A percentile compares a stretch with the other conserved stretches of the same genome.
Evolutionary conservation across 2,113 vertebrate species (phyloP).

Genomic region (Vidua macroura): DNA sequence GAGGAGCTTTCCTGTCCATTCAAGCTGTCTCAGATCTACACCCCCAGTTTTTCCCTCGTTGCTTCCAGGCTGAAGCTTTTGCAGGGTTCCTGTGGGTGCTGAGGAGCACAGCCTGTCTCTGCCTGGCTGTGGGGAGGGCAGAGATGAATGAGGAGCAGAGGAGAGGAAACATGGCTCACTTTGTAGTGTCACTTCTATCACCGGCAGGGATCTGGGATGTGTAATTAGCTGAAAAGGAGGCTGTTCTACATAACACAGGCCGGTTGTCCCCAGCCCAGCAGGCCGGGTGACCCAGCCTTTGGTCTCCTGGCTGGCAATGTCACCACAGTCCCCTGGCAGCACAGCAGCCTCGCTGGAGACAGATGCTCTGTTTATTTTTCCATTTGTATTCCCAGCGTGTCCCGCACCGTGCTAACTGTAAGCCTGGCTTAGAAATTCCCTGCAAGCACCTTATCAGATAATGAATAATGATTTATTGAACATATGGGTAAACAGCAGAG

Average conservation of each 20-base stretch:
- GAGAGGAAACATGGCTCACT: background rate
- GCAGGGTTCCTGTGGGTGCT: background rate
- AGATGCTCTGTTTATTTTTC: slow-evolving; percentile 42
- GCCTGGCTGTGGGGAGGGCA: background rate
- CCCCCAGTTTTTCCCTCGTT: background rate
- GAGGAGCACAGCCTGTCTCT: background rate
- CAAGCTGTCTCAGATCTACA: background rate
- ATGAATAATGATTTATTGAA: slow-evolving; percentile 73
- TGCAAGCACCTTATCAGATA: slow-evolving; percentile 63
- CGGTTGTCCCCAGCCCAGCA: slow-evolving; percentile 13
- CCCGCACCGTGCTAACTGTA: slow-evolving; percentile 10
- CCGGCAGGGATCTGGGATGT: background rate
- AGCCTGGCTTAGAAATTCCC: slow-evolving; percentile 48
- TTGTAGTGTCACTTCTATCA: background rate
- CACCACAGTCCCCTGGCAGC: background rate
- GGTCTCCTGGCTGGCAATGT: background rate
- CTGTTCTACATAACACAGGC: slow-evolving; percentile 22
- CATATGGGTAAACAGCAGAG: slow-evolving; percentile 63
- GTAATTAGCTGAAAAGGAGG: slow-evolving; percentile 30
- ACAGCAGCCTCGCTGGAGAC: background rate
- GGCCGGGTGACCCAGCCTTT: background rate
- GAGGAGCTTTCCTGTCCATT: background rate
- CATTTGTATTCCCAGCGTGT: slow-evolving; percentile 56
- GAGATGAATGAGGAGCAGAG: background rate
- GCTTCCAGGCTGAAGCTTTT: background rate